Percentiles rank a stretch among this genome's conserved stretches.
These are phyloP conservation scores for Myiotriccus ornatus DNA, from an alignment of 2,797 vertebrate genomes.

Conservation along the genomic window DNA sequence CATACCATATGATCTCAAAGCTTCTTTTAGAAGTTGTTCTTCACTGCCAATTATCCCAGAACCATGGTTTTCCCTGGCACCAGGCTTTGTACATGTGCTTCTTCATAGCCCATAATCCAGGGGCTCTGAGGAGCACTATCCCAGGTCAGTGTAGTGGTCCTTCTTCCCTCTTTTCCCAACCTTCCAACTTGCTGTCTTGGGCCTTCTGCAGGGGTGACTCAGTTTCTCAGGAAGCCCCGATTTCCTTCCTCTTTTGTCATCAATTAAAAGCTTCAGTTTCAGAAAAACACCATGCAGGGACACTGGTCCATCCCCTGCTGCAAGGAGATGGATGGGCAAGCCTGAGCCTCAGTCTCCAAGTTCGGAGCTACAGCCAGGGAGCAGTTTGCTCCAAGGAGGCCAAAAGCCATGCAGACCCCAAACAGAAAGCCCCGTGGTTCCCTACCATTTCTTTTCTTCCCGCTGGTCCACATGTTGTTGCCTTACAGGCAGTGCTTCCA, in stretches of 20 bases:
- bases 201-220: not conserved
- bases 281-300: not conserved
- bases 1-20: not conserved
- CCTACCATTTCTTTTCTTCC: not conserved
- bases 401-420: not conserved
- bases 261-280: not conserved
- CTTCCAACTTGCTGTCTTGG: not conserved
- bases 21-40: not conserved
- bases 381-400: not conserved
- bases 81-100: not conserved
- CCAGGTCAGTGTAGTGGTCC: accelerated
- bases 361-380: not conserved
- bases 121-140: not conserved
- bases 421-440: not conserved
- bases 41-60: not conserved
- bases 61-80: not conserved
- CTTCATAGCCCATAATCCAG: not conserved
- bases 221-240: accelerated
- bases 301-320: not conserved
- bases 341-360: not conserved
- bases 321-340: not conserved
- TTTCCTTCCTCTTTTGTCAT: not conserved
- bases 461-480: not conserved
- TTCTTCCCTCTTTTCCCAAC: not conserved
- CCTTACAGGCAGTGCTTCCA: not conserved